Base-by-base conservation (phyloP, 2,113 vertebrate species). In the Coregonus clupeaformis region DNA sequence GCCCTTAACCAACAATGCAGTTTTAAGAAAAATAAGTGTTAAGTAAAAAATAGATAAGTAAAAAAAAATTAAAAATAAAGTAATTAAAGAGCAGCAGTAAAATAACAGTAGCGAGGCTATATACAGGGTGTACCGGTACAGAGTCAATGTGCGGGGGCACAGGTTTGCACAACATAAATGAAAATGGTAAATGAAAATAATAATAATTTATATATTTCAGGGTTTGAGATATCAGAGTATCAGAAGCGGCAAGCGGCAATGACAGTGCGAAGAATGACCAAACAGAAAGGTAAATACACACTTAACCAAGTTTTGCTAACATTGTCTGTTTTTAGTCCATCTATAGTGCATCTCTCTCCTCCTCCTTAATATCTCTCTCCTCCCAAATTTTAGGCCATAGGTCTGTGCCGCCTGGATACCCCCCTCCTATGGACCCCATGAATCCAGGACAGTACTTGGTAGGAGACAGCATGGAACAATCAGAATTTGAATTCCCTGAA, bases 181-280 rank as follows among this genome's bases (percentile, higher is more conserved):
- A 4, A 59, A 59, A 59, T 59, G 57, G 5, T 20, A 20, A 14
- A 59, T 59, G n/a, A 60, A 60, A 60, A 9, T 24, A 20, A 60
- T 1, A 60, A 24, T 22, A 22, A 9, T 60, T 22, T 24, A 24
- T 22, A 60, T 60, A 18, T 60, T 24, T 55, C 79, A 96, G 95
- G 95, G 75, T 96, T 96, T 93, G 95, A 96, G 91, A 96, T 96
- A 87, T 96, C 95, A 82, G 95, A 96, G 85, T 96, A 96, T 84
- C 95, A 96, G 89, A 96, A 96, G 90, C 92, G 92, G 24, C 95
- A 96, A 88, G 95, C 95, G 79, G 95, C 95, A 86, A 93, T 95
- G 94, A 96, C 95, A 77, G 95, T 96, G 85, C 93, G 95, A 88
- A 96, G 95, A 94, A 94, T 95, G 83, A 89, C 94, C 88, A 96